These are phyloP conservation scores for Thalassarche chlororhynchos DNA, from an alignment of 2,113 vertebrate species.

Conservation along the genomic window DNA sequence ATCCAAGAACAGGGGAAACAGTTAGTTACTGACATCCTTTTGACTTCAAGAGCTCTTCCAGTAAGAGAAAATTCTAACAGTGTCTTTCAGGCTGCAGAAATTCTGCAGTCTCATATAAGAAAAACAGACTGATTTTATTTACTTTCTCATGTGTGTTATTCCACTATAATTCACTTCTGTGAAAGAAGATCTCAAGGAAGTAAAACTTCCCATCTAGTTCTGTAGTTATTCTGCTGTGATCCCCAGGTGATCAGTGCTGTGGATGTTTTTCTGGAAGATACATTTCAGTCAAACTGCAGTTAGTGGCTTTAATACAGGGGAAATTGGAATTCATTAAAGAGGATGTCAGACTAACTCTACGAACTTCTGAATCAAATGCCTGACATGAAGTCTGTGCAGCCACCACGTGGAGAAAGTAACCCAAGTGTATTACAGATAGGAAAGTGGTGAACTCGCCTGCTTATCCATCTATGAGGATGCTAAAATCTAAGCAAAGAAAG, in stretches of 20 bases:
- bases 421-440: background rate
- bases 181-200: background rate
- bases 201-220: background rate
- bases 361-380: background rate
- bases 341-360: background rate
- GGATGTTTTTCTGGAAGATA: background rate
- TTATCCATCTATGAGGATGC: background rate
- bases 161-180: background rate
- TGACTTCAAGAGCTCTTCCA: background rate
- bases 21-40: background rate
- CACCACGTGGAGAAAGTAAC: background rate
- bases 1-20: background rate
- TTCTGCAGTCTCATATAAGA: background rate
- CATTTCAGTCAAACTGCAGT: background rate
- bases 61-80: background rate
- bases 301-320: background rate
- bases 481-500: background rate
- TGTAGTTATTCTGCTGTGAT: background rate
- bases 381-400: background rate
- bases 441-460: background rate
- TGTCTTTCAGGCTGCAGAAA: background rate
- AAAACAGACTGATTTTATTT: background rate
- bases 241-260: background rate
- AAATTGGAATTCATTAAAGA: background rate
- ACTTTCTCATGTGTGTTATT: background rate